Evolutionary conservation across 2,113 vertebrate genomes (phyloP).

Genomic region (Corydoras maculifer): DNA sequence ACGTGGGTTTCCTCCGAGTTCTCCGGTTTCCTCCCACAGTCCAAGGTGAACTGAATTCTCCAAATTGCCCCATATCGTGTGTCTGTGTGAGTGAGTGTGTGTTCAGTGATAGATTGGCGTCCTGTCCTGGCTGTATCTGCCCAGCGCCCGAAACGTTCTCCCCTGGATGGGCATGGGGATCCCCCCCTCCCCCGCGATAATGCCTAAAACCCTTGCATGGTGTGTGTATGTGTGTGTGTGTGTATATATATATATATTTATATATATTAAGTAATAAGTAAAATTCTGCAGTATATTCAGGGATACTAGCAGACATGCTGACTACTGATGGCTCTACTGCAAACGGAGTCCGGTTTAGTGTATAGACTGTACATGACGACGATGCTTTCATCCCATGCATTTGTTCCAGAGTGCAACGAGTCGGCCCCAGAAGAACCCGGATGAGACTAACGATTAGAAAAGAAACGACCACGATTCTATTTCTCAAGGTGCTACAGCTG

Average conservation of each 20-base stretch:
- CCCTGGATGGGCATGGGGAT: no score
- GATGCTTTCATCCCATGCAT: constrained; percentile 6
- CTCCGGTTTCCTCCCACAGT: no score
- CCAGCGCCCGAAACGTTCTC: no score
- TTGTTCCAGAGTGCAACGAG: constrained; percentile 44
- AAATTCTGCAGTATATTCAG: constrained; percentile 9
- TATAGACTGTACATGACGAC: constrained; percentile 46
- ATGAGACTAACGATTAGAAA: constrained; percentile 47
- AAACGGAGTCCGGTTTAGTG: constrained; percentile 54
- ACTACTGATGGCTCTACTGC: constrained; percentile 15
- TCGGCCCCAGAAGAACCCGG: constrained; percentile 31
- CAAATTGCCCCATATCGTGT: no score
- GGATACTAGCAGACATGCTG: neutral
- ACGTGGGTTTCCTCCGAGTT: no score
- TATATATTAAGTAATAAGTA: neutral
- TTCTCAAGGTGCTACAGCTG: constrained; percentile 8
- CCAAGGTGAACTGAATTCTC: no score
- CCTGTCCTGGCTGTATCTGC: no score
- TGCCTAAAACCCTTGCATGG: neutral
- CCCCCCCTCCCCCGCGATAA: no score
- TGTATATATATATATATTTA: neutral
- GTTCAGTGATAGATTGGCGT: no score
- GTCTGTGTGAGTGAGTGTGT: no score
- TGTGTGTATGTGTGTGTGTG: constrained; percentile 8
- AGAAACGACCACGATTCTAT: constrained; percentile 39